Evolutionary conservation across 2,888 invertebrate species (phyloP), one percentile per base, ranked within the genome.

Genomic region (Pristionchus fissidentatus): DNA sequence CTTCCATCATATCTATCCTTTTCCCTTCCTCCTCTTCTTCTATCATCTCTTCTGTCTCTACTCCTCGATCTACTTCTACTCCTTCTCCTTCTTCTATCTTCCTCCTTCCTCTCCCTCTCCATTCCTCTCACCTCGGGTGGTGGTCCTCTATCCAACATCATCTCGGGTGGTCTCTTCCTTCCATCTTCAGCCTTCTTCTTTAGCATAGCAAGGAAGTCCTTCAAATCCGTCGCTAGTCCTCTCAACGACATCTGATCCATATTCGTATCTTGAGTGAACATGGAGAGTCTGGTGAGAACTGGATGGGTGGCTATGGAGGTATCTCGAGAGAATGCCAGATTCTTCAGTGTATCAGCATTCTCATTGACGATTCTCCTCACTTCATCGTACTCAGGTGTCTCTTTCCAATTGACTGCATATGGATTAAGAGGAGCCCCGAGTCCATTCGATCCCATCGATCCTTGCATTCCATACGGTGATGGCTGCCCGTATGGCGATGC

Each of bases 21-120:
- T 78, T 35, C 78, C 41, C 49, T 29, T 26, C 35, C 49, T 60
- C 55, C 29, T 43, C 13, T 60, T 55, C 60, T 35, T 29, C 52
- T 22, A 57, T 52, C 38, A n/a, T 82, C 35, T 70, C 82, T 80
- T 52, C 70, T 52, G 7, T 52, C 55, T 10, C 49, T 32, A 57
- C 57, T 60, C 32, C 80, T 80, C 15, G 49, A 60, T 80, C 80
- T 60, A 43, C 60, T 62, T 38, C 66, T 52, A 22, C 70, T 52
- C 49, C 49, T 22, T 29, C 81, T 49, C 60, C 57, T 79, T 29
- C 49, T 52, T 60, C 66, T 35, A 32, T 43, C 43, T 8, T 55
- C 78, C 22, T 29, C 29, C 29, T 29, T 29, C 13, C 62, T 62
- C 43, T 52, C 29, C 62, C 32, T 46, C 80, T 55, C 55, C 35